Evolutionary conservation across 2,888 invertebrate species (phyloP), one percentile per base, ranked within the genome.

Genomic region (Sepiola atlantica): DNA sequence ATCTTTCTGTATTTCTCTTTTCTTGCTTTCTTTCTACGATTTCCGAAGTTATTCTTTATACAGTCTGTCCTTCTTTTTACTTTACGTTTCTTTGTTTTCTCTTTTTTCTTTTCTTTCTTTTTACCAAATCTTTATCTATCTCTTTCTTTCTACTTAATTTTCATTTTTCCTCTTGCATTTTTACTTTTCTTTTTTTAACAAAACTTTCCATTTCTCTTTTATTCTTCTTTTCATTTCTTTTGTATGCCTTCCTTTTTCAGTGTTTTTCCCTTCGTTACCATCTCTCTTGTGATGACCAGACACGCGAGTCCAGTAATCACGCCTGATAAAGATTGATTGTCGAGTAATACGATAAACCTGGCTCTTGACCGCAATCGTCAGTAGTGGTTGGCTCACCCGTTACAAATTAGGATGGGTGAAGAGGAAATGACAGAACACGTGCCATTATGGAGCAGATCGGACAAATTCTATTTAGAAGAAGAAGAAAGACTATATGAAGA

Each of bases 251-350:
- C 28, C 8, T 28, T 77, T 28, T 28, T 77, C 14, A 28, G 12
- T 77, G 16, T n/a, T 12, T 77, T 14, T n/a, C n/a, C n/a, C 14
- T 14, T 16, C 10, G 14, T 77, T n/a, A n/a, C 14, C n/a, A 20
- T 77, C 77, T 32, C 16, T n/a, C 16, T 14, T 77, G n/a, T 16
- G n/a, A 77, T 77, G n/a, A n/a, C 77, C 14, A 77, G 14, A 32
- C n/a, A 8, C 16, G 77, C n/a, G 77, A 77, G 77, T 77, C 77
- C n/a, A 18, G n/a, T 77, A 77, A 77, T 77, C n/a, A 77, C n/a
- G 77, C 77, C 77, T 12, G 77, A n/a, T 77, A 77, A 77, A 77
- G 77, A 77, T 77, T 77, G 77, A 77, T 77, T 77, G n/a, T n/a
- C 77, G 77, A n/a, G 77, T 77, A n/a, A 77, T 77, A 16, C 20